Percentiles rank a stretch among this genome's conserved stretches.
Conservation (phyloP, 2,797 vertebrate species). For the Enteromius paludinosus region DNA sequence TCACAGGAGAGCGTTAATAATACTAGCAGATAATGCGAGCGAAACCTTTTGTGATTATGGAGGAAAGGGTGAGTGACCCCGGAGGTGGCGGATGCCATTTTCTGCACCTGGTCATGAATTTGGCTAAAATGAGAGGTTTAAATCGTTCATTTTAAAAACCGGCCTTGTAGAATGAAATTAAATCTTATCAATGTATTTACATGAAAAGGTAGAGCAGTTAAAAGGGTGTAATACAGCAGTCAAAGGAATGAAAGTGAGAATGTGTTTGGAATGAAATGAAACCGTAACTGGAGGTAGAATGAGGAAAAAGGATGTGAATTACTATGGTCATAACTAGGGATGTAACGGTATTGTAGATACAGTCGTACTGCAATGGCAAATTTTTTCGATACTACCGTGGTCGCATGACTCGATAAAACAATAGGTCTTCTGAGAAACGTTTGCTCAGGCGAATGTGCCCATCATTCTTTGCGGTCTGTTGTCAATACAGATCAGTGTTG, state of each 20-base stretch:
- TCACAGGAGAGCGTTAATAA: conserved; percentile 43
- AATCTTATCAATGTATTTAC: conserved; percentile 31
- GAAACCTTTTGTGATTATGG: conserved; percentile 20
- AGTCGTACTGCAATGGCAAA: too few relatives aligned
- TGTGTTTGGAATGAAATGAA: not conserved
- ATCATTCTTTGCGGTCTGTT: too few relatives aligned
- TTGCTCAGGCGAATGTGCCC: too few relatives aligned
- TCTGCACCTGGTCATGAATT: not conserved
- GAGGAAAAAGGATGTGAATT: not conserved
- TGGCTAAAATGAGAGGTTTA: not conserved
- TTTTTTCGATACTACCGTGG: too few relatives aligned
- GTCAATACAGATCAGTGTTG: too few relatives aligned
- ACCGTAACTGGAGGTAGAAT: not conserved
- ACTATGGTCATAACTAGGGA: not conserved
- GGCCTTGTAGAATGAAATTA: not conserved
- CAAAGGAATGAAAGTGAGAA: conserved; percentile 44
- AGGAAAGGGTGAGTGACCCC: conserved; percentile 22
- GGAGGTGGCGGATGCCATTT: not conserved
- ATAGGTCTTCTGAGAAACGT: too few relatives aligned
- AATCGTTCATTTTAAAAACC: conserved; percentile 3
- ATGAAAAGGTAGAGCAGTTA: conserved; percentile 3
- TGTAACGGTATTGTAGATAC: too few relatives aligned
- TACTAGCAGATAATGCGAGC: conserved; percentile 18
- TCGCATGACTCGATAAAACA: too few relatives aligned
- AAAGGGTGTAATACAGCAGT: conserved; percentile 50